Evolutionary conservation across 2,797 vertebrate genomes (phyloP).

Genomic region (Aulostomus chinensis): DNA sequence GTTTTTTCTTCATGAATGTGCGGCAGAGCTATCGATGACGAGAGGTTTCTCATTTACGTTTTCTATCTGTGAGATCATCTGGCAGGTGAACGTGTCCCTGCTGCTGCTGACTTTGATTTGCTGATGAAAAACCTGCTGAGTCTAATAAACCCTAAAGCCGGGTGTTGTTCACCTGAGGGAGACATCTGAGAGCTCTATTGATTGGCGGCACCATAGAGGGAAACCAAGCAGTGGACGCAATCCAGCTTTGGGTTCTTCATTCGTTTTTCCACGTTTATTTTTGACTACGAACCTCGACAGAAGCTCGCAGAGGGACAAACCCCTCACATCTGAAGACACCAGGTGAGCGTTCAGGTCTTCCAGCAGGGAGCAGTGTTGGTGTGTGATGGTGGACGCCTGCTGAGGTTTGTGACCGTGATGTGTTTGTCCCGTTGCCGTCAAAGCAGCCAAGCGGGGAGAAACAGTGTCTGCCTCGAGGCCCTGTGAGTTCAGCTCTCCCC

Average conservation of each 20-base stretch:
- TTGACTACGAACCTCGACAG: neutral
- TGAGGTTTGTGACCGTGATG: too few relatives aligned
- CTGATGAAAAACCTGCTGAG: slow-evolving; percentile 16
- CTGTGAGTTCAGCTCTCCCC: slow-evolving; percentile 16
- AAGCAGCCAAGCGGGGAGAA: too few relatives aligned
- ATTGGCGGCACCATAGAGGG: neutral
- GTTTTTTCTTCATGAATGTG: too few relatives aligned
- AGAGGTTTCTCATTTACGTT: too few relatives aligned
- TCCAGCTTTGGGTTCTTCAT: neutral
- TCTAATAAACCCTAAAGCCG: slow-evolving; percentile 15
- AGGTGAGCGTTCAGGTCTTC: slow-evolving; percentile 11
- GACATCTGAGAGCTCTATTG: slow-evolving; percentile 6
- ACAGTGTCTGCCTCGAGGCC: too few relatives aligned
- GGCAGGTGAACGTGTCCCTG: too few relatives aligned
- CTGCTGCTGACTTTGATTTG: too few relatives aligned
- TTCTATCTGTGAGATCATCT: too few relatives aligned
- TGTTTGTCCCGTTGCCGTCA: too few relatives aligned
- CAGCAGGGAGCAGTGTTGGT: slow-evolving; percentile 32
- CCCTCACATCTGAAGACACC: neutral
- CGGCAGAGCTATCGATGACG: too few relatives aligned
- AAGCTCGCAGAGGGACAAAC: slow-evolving; percentile 5
- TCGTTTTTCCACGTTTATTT: slow-evolving; percentile 2
- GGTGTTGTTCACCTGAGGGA: slow-evolving; percentile 4
- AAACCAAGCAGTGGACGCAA: neutral
- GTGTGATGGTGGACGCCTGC: slow-evolving; percentile 3